phyloP scores from a whole-genome alignment of 2,888 invertebrate species.

The Leptopterna dolabrata region DNA sequence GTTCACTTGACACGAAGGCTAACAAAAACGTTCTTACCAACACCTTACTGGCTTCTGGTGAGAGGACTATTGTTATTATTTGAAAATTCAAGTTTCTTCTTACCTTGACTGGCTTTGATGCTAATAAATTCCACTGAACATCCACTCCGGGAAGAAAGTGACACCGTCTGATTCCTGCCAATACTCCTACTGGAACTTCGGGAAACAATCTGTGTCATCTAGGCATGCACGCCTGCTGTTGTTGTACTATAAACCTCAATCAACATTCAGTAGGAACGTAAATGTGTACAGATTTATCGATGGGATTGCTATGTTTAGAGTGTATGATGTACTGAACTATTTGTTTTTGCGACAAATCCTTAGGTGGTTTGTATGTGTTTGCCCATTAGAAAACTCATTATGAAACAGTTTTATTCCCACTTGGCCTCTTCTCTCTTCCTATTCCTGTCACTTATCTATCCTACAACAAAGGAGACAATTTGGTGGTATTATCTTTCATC shows the following conservation, averaged over 20 bases:
- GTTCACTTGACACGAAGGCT: no score
- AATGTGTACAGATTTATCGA: conserved; percentile 33
- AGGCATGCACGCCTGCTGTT: conserved; percentile 45
- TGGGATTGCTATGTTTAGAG: conserved; percentile 40
- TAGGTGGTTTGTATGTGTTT: conserved; percentile 54
- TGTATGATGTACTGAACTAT: conserved; percentile 21
- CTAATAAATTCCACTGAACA: no score
- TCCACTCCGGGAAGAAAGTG: not conserved
- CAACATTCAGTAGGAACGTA: conserved; percentile 43
- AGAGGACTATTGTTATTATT: no score
- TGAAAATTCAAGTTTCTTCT: no score
- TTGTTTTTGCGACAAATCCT: conserved; percentile 24
- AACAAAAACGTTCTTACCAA: no score
- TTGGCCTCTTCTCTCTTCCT: not conserved
- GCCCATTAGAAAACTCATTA: conserved; percentile 14
- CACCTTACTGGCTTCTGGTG: no score
- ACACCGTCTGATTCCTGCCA: not conserved
- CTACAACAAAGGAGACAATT: conserved; percentile 12
- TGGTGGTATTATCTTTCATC: not conserved
- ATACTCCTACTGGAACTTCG: not conserved
- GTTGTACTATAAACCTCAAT: conserved; percentile 27
- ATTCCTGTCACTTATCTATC: not conserved
- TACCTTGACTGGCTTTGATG: no score
- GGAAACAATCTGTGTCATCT: not conserved
- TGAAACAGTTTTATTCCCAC: not conserved